A percentile compares a stretch with the other conserved stretches of the same genome.
Conservation (phyloP, 2,888 invertebrate species). For the Chironomus riparius region DNA sequence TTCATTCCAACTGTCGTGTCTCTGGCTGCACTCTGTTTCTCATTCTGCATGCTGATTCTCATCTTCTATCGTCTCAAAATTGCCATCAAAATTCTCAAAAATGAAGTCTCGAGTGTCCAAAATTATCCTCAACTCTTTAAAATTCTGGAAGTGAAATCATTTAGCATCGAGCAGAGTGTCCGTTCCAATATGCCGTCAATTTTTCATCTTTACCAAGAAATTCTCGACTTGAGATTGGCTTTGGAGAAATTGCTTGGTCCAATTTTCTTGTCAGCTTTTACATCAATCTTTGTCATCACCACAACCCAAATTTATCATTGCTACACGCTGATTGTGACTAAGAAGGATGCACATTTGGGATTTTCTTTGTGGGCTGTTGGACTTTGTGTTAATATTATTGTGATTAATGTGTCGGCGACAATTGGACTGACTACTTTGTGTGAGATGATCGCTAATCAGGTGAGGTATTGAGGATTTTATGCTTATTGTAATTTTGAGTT, state of each 20-base stretch:
- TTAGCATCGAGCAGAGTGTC: neutral
- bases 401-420: neutral
- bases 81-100: neutral
- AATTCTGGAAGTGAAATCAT: neutral
- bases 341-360: neutral
- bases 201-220: neutral
- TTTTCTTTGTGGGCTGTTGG: neutral
- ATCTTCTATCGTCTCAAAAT: neutral
- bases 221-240: neutral
- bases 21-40: neutral
- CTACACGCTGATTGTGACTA: neutral
- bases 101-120: neutral
- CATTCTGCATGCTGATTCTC: neutral
- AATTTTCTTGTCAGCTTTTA: neutral
- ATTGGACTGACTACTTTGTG: neutral
- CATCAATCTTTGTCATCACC: neutral
- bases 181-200: neutral
- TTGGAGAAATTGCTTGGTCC: neutral
- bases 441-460: neutral
- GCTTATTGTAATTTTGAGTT: too few relatives aligned
- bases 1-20: neutral
- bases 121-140: neutral
- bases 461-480: too few relatives aligned
- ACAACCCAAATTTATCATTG: conserved; percentile 8
- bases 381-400: neutral